phyloP scores from a whole-genome alignment of 2,888 invertebrate species.

The Parnassius orleans region DNA sequence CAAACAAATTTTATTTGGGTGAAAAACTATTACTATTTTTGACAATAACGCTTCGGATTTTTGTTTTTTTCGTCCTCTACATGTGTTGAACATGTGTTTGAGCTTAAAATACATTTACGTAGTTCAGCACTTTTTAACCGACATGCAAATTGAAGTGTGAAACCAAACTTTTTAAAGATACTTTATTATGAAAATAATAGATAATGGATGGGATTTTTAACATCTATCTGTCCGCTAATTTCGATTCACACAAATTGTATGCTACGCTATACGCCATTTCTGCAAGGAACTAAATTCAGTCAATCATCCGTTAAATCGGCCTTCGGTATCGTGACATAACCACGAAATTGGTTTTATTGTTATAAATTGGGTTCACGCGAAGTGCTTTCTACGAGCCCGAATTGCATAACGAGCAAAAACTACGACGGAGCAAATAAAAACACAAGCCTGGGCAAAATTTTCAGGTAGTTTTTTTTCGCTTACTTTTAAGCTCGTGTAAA shows the following conservation, averaged over 20 bases:
- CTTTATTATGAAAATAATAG: no score
- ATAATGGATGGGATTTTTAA: no score
- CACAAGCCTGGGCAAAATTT: slow-evolving; percentile 22
- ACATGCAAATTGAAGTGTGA: no score
- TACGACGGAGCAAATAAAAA: slow-evolving; percentile 15
- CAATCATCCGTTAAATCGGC: slow-evolving; percentile 5
- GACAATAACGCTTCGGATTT: no score
- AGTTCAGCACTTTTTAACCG: no score
- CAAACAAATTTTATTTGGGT: no score
- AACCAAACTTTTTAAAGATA: no score
- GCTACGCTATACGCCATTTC: background rate
- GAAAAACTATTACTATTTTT: no score
- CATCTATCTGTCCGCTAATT: no score
- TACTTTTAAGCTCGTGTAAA: background rate
- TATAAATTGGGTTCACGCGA: slow-evolving; percentile 35
- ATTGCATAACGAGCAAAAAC: slow-evolving; percentile 28
- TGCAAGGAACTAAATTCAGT: slow-evolving; percentile 5
- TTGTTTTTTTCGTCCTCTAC: background rate
- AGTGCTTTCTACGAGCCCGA: slow-evolving; percentile 44
- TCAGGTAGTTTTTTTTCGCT: background rate
- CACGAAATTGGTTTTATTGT: slow-evolving; percentile 30
- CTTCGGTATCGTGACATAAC: slow-evolving; percentile 19
- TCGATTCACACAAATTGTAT: no score
- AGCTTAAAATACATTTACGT: no score
- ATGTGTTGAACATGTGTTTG: slow-evolving; percentile 6